Percentiles rank a stretch among this genome's conserved stretches.
These are phyloP conservation scores for Lerista edwardsae DNA, from an alignment of 2,797 vertebrate genomes.

Conservation along the genomic window DNA sequence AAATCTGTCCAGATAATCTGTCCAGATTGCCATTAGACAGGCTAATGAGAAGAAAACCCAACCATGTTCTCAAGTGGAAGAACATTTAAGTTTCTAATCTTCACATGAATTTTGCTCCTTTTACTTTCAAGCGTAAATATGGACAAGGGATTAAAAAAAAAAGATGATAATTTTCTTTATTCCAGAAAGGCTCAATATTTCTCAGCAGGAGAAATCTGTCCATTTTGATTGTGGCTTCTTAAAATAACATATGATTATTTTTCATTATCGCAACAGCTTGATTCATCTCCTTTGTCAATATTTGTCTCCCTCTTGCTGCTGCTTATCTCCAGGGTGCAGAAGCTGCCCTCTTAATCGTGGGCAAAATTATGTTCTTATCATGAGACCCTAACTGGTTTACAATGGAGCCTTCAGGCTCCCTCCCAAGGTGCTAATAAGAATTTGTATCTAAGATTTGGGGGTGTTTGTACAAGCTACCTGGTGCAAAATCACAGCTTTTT, in stretches of 20 bases:
- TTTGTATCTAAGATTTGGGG: neutral
- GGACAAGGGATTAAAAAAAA: slow-evolving; percentile 1
- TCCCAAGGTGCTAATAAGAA: slow-evolving; percentile 11
- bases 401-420: slow-evolving; percentile 10
- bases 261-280: slow-evolving; percentile 60
- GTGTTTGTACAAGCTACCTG: neutral
- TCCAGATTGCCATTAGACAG: neutral
- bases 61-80: neutral
- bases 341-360: slow-evolving; percentile 42
- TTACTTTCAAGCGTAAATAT: slow-evolving; percentile 30
- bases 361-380: slow-evolving; percentile 19
- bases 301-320: slow-evolving; percentile 52
- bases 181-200: slow-evolving; percentile 34
- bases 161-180: slow-evolving; percentile 31
- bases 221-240: slow-evolving; percentile 42
- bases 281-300: slow-evolving; percentile 67
- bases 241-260: slow-evolving; percentile 60
- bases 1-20: too few relatives aligned
- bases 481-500: neutral
- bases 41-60: neutral
- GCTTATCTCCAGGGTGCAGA: slow-evolving; percentile 57
- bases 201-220: slow-evolving; percentile 15
- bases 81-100: neutral
- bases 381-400: slow-evolving; percentile 13
- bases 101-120: slow-evolving; percentile 26